phyloP scores from a whole-genome alignment of 2,113 vertebrate genomes.

The Thamnaconus septentrionalis region DNA sequence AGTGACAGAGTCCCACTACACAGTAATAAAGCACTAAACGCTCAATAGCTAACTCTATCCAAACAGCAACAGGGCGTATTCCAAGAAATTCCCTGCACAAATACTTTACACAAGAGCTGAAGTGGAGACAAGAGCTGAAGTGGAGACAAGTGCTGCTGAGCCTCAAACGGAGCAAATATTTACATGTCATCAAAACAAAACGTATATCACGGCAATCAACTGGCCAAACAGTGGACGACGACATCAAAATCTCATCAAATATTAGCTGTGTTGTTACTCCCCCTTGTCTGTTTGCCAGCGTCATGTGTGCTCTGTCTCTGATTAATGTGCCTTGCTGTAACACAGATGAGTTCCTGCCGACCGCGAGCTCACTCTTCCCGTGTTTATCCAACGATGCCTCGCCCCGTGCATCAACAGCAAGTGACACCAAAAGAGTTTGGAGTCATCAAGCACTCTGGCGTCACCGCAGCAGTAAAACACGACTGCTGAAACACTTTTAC shows the following conservation, averaged over 20 bases:
- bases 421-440: no score
- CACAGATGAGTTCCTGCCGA: no score
- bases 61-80: constrained; percentile 34
- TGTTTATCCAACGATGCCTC: no score
- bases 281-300: neutral
- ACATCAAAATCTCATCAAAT: constrained; percentile 2
- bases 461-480: no score
- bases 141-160: constrained; percentile 2
- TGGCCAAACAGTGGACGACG: neutral
- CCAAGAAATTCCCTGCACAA: constrained; percentile 32
- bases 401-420: no score
- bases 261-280: neutral
- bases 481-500: no score
- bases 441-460: no score
- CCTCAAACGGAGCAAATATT: constrained; percentile 33
- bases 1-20: neutral
- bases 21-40: constrained; percentile 25
- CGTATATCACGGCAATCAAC: neutral
- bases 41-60: constrained; percentile 28
- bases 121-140: constrained; percentile 29
- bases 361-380: no score
- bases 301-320: neutral
- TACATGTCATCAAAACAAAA: constrained; percentile 2
- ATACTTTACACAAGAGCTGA: constrained; percentile 32
- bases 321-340: neutral